Percentiles rank a stretch among this genome's conserved stretches.
Evolutionary conservation across 2,113 vertebrate species (phyloP).

Genomic region (Chionodraco myersi): DNA sequence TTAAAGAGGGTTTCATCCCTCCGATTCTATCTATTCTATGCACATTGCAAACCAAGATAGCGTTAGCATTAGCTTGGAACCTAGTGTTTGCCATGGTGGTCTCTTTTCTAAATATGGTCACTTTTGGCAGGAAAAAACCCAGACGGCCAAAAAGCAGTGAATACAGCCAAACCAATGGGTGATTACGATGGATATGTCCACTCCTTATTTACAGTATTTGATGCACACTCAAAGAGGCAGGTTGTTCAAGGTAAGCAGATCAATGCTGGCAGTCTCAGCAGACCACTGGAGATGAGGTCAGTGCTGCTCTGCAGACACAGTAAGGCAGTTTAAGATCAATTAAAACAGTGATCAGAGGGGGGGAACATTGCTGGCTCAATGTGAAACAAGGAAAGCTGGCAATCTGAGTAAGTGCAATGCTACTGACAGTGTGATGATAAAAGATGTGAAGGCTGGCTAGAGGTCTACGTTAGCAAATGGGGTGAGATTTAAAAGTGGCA

Average conservation of each 20-base stretch:
- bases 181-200: too few relatives aligned
- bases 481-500: slow-evolving; percentile 20
- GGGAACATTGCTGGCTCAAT: background rate
- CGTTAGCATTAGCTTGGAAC: too few relatives aligned
- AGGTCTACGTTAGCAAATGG: slow-evolving; percentile 28
- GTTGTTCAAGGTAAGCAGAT: slow-evolving; percentile 33
- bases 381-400: background rate
- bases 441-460: slow-evolving; percentile 15
- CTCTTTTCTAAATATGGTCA: too few relatives aligned
- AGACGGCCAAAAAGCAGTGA: too few relatives aligned
- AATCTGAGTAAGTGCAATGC: background rate
- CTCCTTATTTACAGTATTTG: too few relatives aligned
- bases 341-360: slow-evolving; percentile 5
- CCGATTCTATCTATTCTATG: too few relatives aligned
- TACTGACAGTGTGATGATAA: slow-evolving; percentile 16
- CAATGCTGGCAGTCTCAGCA: slow-evolving; percentile 43
- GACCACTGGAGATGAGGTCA: slow-evolving; percentile 41
- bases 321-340: slow-evolving; percentile 24
- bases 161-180: too few relatives aligned
- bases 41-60: too few relatives aligned
- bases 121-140: too few relatives aligned
- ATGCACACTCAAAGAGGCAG: slow-evolving; percentile 22
- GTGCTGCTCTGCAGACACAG: slow-evolving; percentile 18
- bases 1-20: too few relatives aligned
- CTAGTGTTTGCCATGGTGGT: too few relatives aligned